phyloP scores from a whole-genome alignment of 2,888 invertebrate genomes.

The Meloe dianella region DNA sequence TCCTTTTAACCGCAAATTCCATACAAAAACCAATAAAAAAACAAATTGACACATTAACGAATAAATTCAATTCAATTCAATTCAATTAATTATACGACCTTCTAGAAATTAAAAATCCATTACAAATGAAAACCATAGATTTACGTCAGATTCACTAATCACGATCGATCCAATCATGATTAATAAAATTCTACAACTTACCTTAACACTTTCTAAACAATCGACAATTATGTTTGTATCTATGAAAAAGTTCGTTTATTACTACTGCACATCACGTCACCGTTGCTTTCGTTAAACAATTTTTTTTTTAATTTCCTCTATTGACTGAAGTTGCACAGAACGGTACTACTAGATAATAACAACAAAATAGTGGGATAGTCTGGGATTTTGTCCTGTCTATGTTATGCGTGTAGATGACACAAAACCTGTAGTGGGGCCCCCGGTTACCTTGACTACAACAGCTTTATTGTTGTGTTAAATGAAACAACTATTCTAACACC shows the following conservation, averaged over 20 bases:
- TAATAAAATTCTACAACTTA: not conserved
- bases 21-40: no score
- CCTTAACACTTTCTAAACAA: not conserved
- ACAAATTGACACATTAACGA: no score
- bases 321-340: not conserved
- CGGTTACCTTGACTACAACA: slow-evolving; percentile 7
- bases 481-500: not conserved
- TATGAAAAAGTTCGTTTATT: slow-evolving; percentile 5
- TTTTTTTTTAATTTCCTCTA: not conserved
- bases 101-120: not conserved
- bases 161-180: not conserved
- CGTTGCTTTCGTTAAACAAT: not conserved
- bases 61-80: no score
- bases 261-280: not conserved
- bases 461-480: not conserved
- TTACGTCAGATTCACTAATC: not conserved
- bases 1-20: no score
- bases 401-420: not conserved
- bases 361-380: not conserved
- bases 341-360: not conserved
- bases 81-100: not conserved
- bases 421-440: slow-evolving; percentile 15
- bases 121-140: not conserved
- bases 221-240: not conserved
- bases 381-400: slow-evolving; percentile 13